Evolutionary conservation across 1,140 invertebrate genomes (phyloP), one percentile per base, ranked within the genome.

Genomic region (Neocloeon triangulifer): DNA sequence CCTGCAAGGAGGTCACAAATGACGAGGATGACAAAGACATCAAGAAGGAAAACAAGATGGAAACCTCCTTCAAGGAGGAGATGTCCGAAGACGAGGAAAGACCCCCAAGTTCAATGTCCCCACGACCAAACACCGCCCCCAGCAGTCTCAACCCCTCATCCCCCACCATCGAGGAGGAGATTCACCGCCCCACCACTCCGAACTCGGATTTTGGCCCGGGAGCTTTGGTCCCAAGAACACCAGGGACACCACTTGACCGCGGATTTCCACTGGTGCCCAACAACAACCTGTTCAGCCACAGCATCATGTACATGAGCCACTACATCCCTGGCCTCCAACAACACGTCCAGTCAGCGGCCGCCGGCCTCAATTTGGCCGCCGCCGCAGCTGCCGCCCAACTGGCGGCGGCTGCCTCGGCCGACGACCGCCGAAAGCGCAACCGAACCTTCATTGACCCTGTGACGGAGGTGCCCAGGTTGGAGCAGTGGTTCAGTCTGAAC

Each of bases 361-460:
- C 26, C 13, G n/a, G n/a, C 14, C 25, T 27, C 15, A 20, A 15
- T 14, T 12, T 25, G 13, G 32, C 21, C 6, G 36, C 30, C 3
- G 34, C 33, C 33, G 21, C 22, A 14, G 21, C 25, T 25, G 13
- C 25, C 30, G 15, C 21, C 21, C 17, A 15, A 21, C 10, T 15
- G 10, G 32, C 1, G 12, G 19, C 25, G 17, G 37, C 21, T 17
- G 44, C 51, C 74, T 44, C 63, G 67, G 37, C 45, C 54, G 81
- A 85, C 41, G 82, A 89, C 48, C 66, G 86, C 31, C 64, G 85
- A 20, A 89, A 91, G 52, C 66, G 91, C 20, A 95, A 94, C 52
- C 67, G 92, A 37, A 95, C 91, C n/a, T 97, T 97, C 51, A 97
- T 97, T 41, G 92, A 97, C 58, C 92, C 91, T 0, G 82, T 95